Percentiles rank a stretch among this genome's conserved stretches.
These are phyloP conservation scores for Eubasilissa regina DNA, from an alignment of 1,140 invertebrate genomes.

Conservation along the genomic window DNA sequence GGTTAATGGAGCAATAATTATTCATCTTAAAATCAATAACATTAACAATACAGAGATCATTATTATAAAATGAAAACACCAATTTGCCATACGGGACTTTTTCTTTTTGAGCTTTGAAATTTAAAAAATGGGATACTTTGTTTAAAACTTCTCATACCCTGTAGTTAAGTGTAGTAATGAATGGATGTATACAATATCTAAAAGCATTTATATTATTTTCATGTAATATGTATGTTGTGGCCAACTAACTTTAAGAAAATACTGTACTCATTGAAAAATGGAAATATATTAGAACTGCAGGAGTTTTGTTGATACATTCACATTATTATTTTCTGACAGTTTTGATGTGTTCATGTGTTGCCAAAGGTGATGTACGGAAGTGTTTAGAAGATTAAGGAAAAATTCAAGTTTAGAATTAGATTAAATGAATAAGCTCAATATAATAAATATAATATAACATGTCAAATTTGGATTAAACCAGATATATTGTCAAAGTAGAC, in stretches of 20 bases:
- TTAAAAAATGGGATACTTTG: neutral
- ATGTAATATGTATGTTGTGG: conserved; percentile 19
- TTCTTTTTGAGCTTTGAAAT: too few relatives aligned
- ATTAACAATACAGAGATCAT: too few relatives aligned
- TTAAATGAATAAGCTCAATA: conserved; percentile 55
- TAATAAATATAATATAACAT: conserved; percentile 44
- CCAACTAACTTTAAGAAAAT: conserved; percentile 35
- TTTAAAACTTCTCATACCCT: neutral
- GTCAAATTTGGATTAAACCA: conserved; percentile 51
- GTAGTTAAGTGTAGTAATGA: conserved; percentile 12
- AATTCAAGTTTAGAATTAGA: conserved; percentile 34
- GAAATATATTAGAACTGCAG: conserved; percentile 15
- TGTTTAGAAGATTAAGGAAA: conserved; percentile 39
- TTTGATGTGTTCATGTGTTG: conserved; percentile 59
- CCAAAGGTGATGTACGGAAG: conserved; percentile 59
- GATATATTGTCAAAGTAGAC: conserved; percentile 53
- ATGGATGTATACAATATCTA: conserved; percentile 24
- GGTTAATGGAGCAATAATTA: too few relatives aligned
- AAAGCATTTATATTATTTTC: conserved; percentile 11
- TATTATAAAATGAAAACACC: too few relatives aligned
- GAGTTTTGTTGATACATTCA: conserved; percentile 13
- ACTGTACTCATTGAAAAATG: neutral
- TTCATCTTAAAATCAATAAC: too few relatives aligned
- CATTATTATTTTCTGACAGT: neutral
- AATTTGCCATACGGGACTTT: too few relatives aligned